Base-by-base conservation (phyloP, 1,140 invertebrate species). In the Brachionus rotundiformis region DNA sequence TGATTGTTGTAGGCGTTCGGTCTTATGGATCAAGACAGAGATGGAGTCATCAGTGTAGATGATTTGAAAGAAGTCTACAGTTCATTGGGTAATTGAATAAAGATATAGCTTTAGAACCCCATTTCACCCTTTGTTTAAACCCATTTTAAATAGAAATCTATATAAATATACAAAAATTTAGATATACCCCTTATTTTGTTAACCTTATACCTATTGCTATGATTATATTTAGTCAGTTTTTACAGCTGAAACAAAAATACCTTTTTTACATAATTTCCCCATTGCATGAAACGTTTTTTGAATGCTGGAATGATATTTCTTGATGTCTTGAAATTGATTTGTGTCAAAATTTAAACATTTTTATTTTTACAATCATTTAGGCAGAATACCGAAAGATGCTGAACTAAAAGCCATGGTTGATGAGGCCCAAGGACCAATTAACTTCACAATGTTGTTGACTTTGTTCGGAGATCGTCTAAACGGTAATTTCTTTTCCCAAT, bases 1-100 rank as follows among this genome's bases (percentile, higher is more conserved):
- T 94, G 95, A 89, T 96, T 96, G 91, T 96, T 96, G 90, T 94
- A 96, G 94, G 94, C 94, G 86, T 98, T 98, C 92, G 92, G 94
- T 88, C 92, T 98, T 86, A 98, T 98, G 92, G 96, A 98, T 90
- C 92, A 94, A 89, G 94, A 98, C 90, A 96, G 98, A 90, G 96
- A 98, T 89, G 95, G 95, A 11, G 93, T 98, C 89, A 94, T 98
- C 88, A 93, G 93, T 87, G 95, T 96, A 89, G 93, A 92, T 88
- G 96, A 98, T 90, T 91, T 98, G 85, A 93, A 95, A 87, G 93
- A 93, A 86, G 95, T 95, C 86, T 98, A 95, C 90, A 95, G 96
- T 89, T 93, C 93, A 84, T 91, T 98, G 82, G 96, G 96, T 90
- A 85, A 86, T 85, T 41, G 29, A 36, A n/a, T 54, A n/a, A n/a